Conservation (phyloP, 2,797 vertebrate species). For the Gorsachius magnificus region DNA sequence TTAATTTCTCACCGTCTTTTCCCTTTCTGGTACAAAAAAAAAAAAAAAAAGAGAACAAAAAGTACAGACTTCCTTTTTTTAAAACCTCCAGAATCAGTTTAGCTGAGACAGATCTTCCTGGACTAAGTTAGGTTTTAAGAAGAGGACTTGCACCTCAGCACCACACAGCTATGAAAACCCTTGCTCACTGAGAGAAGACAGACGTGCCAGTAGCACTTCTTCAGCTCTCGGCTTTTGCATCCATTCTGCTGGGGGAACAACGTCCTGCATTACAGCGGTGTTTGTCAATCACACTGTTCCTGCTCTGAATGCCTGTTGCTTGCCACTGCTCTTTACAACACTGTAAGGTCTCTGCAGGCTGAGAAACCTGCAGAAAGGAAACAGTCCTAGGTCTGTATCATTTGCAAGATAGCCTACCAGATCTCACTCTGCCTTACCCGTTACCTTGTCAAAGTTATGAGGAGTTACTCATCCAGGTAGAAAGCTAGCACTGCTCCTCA, state of each 20-base stretch:
- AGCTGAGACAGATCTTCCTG: neutral
- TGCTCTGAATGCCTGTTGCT: neutral
- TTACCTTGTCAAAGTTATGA: neutral
- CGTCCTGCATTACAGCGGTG: neutral
- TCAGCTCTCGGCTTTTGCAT: neutral
- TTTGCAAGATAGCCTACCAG: neutral
- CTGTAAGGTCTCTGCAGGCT: neutral
- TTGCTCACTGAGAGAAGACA: neutral
- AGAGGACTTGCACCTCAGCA: neutral
- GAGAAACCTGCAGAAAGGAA: neutral
- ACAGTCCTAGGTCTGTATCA: neutral
- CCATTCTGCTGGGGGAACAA: neutral
- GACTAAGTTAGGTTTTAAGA: neutral
- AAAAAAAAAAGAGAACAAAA: neutral
- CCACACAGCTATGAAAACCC: neutral
- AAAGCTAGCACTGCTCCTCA: neutral
- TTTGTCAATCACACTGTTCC: neutral
- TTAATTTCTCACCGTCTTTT: neutral
- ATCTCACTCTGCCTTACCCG: neutral
- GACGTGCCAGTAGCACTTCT: neutral
- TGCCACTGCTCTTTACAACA: neutral
- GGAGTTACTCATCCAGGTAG: neutral
- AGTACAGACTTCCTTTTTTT: neutral
- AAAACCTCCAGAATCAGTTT: neutral
- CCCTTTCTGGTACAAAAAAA: neutral